These are phyloP conservation scores for Ectropis crepuscularia DNA, from an alignment of 2,888 invertebrate species.

Conservation along the genomic window DNA sequence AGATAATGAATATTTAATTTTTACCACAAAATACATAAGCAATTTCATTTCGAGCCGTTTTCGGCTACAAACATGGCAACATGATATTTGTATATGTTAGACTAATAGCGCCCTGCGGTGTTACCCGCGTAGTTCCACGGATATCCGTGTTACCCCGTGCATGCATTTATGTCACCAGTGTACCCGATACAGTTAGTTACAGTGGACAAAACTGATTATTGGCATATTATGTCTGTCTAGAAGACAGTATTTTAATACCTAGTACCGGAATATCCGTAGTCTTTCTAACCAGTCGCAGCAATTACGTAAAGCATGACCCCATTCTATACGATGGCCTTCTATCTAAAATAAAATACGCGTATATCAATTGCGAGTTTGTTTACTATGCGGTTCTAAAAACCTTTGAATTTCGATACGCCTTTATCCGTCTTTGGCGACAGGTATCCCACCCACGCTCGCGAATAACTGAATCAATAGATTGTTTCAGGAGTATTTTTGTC, in stretches of 20 bases:
- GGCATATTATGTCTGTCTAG: constrained; percentile 17
- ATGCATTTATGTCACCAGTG: constrained; percentile 7
- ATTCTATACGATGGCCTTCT: constrained; percentile 47
- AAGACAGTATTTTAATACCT: constrained; percentile 31
- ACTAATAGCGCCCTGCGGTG: too few species aligned
- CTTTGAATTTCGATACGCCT: constrained; percentile 29
- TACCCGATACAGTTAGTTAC: constrained; percentile 21
- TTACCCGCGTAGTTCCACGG: too few species aligned
- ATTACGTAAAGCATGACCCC: constrained; percentile 51
- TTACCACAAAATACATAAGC: too few species aligned
- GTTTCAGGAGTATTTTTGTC: constrained; percentile 20
- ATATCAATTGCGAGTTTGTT: constrained; percentile 40
- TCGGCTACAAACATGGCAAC: too few species aligned
- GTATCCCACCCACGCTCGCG: constrained; percentile 27
- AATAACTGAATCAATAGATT: constrained; percentile 27
- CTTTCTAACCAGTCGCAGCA: constrained; percentile 42
- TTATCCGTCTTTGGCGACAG: constrained; percentile 29
- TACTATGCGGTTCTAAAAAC: constrained; percentile 34
- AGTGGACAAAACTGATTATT: constrained; percentile 28
- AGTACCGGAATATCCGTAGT: constrained; percentile 37
- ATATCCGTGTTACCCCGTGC: too few species aligned
- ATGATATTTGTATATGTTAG: too few species aligned
- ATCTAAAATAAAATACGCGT: constrained; percentile 48
- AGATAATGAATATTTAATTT: too few species aligned
- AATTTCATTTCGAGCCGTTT: too few species aligned